Conservation (phyloP, 2,113 vertebrate species). For the Cisticola juncidis region DNA sequence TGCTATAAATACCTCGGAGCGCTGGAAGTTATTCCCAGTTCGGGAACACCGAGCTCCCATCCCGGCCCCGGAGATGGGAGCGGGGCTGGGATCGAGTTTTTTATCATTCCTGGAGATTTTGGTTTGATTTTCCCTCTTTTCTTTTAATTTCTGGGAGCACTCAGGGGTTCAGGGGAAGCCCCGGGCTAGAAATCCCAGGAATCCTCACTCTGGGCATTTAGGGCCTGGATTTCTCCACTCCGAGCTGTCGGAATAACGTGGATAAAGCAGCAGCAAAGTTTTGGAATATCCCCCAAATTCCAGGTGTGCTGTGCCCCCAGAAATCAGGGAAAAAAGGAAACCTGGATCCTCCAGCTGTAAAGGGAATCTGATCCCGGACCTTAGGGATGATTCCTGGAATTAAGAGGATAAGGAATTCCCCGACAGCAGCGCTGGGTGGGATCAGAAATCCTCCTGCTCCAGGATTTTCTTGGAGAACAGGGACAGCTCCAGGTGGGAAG, state of each 20-base stretch:
- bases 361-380: background rate
- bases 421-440: background rate
- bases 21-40: constrained; percentile 32
- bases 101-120: background rate
- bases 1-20: constrained; percentile 49
- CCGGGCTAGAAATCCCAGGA: background rate
- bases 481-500: rapidly evolving
- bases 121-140: background rate
- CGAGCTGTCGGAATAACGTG: rapidly evolving
- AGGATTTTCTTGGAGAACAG: background rate
- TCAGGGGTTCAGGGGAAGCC: rapidly evolving
- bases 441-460: background rate
- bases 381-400: background rate
- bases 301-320: rapidly evolving
- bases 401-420: background rate
- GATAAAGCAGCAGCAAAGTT: background rate
- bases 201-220: rapidly evolving
- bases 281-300: rapidly evolving
- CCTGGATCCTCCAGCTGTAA: rapidly evolving
- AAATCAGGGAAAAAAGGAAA: background rate
- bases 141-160: background rate
- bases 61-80: background rate
- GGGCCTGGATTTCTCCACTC: background rate
- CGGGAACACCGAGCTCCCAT: background rate
- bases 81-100: background rate